Evolutionary conservation across 2,113 vertebrate species (phyloP), one percentile per base, ranked within the genome.

Genomic region (Castor canadensis): DNA sequence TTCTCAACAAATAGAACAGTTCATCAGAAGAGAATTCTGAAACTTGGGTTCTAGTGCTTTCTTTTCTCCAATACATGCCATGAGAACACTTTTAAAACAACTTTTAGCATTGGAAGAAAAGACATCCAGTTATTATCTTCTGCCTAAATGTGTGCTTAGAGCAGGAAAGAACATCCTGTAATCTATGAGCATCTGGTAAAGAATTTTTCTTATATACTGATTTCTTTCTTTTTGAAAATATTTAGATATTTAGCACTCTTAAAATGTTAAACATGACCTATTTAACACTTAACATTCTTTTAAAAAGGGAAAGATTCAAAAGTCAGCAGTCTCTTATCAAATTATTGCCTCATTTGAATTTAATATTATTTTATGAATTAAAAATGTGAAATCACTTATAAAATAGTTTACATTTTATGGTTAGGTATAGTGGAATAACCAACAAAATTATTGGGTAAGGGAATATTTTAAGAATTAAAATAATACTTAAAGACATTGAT

Each of bases 401-500:
- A 95, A 87, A 75, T 12, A 67, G 58, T 54, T 85, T 94, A 62
- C 0, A 52, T 76, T 87, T 86, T 28, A 47, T 69, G 6, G 35
- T 80, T 58, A 67, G 30, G n/a, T 73, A 64, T 52, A 79, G 87
- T 96, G 88, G 52, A 69, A 22, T 64, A 66, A 16, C 26, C 22
- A 85, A 49, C 10, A 85, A 91, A 95, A 43, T 73, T 87, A 54
- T 30, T 84, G 16, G 7, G 28, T 22, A 15, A 52, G 26, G 38
- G 6, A 56, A 52, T 43, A 93, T 89, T 76, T 96, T 94, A 92
- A 92, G 62, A 96, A 69, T 82, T 77, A 81, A 93, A 85, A 77
- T 28, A 32, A 64, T 64, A 32, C 30, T 64, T 64, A n/a, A n/a
- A n/a, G n/a, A n/a, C n/a, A n/a, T n/a, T n/a, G n/a, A n/a, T n/a